Base-by-base conservation (phyloP, 1,140 invertebrate genomes). In the Ostrea edulis region DNA sequence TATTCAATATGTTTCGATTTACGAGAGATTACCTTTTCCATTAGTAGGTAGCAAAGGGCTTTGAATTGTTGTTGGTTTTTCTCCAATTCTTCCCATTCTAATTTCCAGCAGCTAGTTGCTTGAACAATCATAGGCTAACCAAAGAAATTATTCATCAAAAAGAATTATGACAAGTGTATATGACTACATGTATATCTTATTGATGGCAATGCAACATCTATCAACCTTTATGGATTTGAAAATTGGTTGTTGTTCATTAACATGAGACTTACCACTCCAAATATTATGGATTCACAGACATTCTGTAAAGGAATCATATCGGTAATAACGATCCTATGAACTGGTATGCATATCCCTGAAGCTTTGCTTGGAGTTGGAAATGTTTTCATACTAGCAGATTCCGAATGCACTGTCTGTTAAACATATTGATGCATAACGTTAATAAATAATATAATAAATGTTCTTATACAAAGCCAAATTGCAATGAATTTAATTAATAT, bases 21-120 rank as follows among this genome's bases (percentile, higher is more conserved):
- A 44, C 29, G 29, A 35, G 14, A 81, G n/a, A 11, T 71, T 89
- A 93, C 93, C 90, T 93, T 93, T 87, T 89, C 82, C 12, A 86
- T n/a, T 8, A 94, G 84, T 51, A 89, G 77, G 44, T 92, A 86
- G 87, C 92, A 93, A 3, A 94, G 85, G n/a, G 91, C 88, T 53
- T 88, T 87, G 86, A 95, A 93, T 29, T 89, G 68, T 65, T 93
- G 92, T 62, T 93, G 90, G 87, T 95, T 94, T 82, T 86, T 91
- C 82, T 94, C 93, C 53, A 95, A 86, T 55, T 95, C 94, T 88
- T 93, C 93, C 94, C 94, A 94, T 84, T 94, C 94, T n/a, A 93
- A 90, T 55, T 92, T 93, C 93, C 94, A 94, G 82, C 94, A 94
- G 11, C 82, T 88, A 29, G 94, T 94, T 17, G 94, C 84, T 71